These are phyloP conservation scores for Sialis lutaria DNA, from an alignment of 2,888 invertebrate species.

Conservation along the genomic window DNA sequence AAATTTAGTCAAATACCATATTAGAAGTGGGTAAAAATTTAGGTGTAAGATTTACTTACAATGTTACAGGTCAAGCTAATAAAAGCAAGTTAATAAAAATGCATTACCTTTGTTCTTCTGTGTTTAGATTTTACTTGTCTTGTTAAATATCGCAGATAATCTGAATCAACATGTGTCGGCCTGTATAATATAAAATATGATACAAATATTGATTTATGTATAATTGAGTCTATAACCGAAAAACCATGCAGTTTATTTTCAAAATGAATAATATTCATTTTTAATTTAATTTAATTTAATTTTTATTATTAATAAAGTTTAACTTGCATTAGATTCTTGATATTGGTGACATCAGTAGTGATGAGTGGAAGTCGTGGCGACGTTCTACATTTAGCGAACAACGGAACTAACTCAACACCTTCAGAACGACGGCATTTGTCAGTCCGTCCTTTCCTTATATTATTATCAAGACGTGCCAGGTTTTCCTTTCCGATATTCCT, in stretches of 20 bases:
- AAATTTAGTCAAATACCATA: too few species aligned
- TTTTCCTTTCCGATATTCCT: conserved; percentile 17
- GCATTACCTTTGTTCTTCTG: conserved; percentile 24
- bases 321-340: conserved; percentile 22
- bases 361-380: conserved; percentile 34
- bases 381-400: conserved; percentile 48
- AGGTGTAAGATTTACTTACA: too few species aligned
- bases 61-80: too few species aligned
- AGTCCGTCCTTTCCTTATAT: conserved; percentile 30
- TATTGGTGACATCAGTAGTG: conserved; percentile 32
- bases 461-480: conserved; percentile 7
- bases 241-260: neutral
- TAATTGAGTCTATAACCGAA: neutral
- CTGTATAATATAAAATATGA: conserved; percentile 21
- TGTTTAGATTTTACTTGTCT: conserved; percentile 28
- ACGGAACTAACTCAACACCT: conserved; percentile 60
- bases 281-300: neutral
- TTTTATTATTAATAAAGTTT: neutral
- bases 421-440: conserved; percentile 16
- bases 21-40: too few species aligned
- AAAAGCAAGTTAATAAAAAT: neutral
- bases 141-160: conserved; percentile 27
- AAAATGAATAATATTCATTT: neutral
- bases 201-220: conserved; percentile 8
- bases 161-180: conserved; percentile 29